A percentile compares a stretch with the other conserved stretches of the same genome.
Evolutionary conservation across 1,140 invertebrate genomes (phyloP).

Genomic region (Sycophila sp.): DNA sequence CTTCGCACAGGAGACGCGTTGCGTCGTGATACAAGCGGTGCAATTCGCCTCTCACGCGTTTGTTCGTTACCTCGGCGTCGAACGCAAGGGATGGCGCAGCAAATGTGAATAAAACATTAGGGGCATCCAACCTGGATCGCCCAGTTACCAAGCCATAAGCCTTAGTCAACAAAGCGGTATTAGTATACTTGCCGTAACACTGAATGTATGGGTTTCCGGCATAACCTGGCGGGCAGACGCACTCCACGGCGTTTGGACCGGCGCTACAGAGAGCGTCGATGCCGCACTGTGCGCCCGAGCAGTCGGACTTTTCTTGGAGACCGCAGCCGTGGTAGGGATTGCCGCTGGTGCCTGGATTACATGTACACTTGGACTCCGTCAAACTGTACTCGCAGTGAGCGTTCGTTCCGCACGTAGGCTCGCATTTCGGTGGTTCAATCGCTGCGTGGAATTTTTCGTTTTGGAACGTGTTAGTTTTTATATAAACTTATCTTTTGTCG

Average conservation of each 20-base stretch:
- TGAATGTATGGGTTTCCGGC: slow-evolving; percentile 87
- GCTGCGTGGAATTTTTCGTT: slow-evolving; percentile 74
- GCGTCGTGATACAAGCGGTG: neutral
- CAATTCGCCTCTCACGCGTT: neutral
- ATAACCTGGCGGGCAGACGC: slow-evolving; percentile 83
- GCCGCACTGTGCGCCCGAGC: slow-evolving; percentile 79
- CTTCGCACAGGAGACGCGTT: neutral
- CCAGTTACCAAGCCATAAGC: slow-evolving; percentile 28
- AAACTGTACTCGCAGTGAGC: slow-evolving; percentile 88
- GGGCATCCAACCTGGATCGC: neutral
- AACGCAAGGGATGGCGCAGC: neutral
- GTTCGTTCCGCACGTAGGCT: slow-evolving; percentile 81
- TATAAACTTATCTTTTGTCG: too few relatives aligned
- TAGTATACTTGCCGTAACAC: slow-evolving; percentile 72
- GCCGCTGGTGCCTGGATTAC: slow-evolving; percentile 83
- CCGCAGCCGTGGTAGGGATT: slow-evolving; percentile 89
- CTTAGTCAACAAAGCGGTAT: slow-evolving; percentile 23
- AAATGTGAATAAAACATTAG: slow-evolving; percentile 5
- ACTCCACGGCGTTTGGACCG: slow-evolving; percentile 78
- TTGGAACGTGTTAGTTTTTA: too few relatives aligned
- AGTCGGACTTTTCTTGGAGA: slow-evolving; percentile 76
- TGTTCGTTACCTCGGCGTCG: slow-evolving; percentile 8
- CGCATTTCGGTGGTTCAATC: slow-evolving; percentile 79
- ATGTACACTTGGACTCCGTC: slow-evolving; percentile 80
- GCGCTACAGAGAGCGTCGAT: slow-evolving; percentile 81